Base-by-base conservation (phyloP, 2,113 vertebrate species). In the Scartelaos histophorus region DNA sequence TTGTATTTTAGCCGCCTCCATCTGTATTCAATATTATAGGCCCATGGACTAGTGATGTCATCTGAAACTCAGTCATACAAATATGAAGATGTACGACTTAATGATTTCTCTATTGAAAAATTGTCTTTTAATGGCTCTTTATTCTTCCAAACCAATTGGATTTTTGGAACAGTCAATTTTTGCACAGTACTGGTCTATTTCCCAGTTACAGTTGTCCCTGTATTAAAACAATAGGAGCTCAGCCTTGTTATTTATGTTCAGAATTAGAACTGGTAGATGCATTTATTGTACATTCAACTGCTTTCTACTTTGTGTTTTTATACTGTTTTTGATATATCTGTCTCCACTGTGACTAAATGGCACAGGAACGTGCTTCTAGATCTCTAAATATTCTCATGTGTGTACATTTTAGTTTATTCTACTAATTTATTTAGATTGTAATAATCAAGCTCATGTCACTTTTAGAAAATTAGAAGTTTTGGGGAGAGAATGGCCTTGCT, bases 261-360 rank as follows among this genome's bases (percentile, higher is more conserved):
- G 54, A 88, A 61, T 51, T 47, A 65, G 67, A 84, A 84, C 65
- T 65, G 65, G 69, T 69, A 85, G 70, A 84, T 73, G 80, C 71
- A 75, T 90, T 83, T 80, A 81, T 60, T 86, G 87, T 87, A 88
- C 75, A 91, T 75, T 60, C 5, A 85, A 90, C 72, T 74, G 77
- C 88, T 92, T 92, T 91, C 75, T 90, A 92, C 84, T 87, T 89
- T 87, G 83, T 90, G 85, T 87, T 89, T 91, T 89, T 83, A 88
- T 89, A 89, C 82, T 38, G 78, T 64, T 90, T 92, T 91, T 91
- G 78, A 91, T 90, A 92, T 87, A 80, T 87, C 84, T 90, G 89
- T 89, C 78, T 86, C 89, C 83, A 89, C 85, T 91, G 89, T 90
- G 89, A 88, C 85, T 57, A 49, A 71, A 82, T 73, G 69, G 81